Conservation (phyloP, 2,797 vertebrate species). For the Gobionotothen gibberifrons region DNA sequence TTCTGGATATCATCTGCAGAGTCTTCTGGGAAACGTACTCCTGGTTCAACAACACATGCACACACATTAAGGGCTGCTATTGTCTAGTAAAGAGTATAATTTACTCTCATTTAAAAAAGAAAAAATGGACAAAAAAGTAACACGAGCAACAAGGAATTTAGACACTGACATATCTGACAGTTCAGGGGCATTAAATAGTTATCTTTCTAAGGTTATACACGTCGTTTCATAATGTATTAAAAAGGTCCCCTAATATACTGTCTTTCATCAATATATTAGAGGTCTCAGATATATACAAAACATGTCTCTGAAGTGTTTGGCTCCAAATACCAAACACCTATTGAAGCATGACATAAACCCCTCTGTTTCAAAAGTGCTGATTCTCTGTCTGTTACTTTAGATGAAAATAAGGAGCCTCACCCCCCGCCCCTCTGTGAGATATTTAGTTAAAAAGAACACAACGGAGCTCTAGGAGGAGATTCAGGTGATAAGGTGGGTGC, state of each 20-base stretch:
- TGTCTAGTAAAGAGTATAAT: background rate
- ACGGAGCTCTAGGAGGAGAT: too few species aligned
- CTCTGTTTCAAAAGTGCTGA: too few species aligned
- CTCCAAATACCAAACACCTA: too few species aligned
- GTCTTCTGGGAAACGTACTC: constrained; percentile 93
- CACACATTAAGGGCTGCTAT: background rate
- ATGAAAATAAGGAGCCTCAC: too few species aligned
- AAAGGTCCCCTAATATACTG: background rate
- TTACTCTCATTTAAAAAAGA: background rate
- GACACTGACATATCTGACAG: background rate
- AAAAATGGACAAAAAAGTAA: background rate
- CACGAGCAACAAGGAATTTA: background rate
- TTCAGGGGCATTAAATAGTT: background rate
- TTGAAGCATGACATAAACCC: too few species aligned
- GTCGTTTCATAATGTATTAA: background rate
- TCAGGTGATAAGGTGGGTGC: too few species aligned
- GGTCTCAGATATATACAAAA: too few species aligned
- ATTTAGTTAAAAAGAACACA: too few species aligned
- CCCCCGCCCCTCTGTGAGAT: too few species aligned
- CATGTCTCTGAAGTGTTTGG: too few species aligned
- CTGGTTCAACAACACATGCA: constrained; percentile 73
- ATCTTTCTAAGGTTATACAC: background rate
- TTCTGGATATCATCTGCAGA: constrained; percentile 90
- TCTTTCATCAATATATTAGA: too few species aligned
- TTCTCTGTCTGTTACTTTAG: too few species aligned